Base-by-base conservation (phyloP, 2,888 invertebrate genomes). In the Clepsis dumicolana region DNA sequence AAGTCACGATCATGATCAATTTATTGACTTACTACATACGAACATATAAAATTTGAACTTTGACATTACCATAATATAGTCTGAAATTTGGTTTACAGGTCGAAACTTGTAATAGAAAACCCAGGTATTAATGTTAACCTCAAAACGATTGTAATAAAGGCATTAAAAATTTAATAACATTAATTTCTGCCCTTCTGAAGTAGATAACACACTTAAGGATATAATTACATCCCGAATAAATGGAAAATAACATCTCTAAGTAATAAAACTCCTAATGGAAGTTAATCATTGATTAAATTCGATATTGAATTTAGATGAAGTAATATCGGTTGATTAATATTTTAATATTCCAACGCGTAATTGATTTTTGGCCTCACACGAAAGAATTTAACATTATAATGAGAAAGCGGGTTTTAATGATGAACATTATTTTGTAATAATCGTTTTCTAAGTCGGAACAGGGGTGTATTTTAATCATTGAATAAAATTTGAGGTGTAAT, bases 271-370 rank as follows among this genome's bases (percentile, higher is more conserved):
- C 32, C 4, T 57, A 50, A 56, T 61, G 48, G 35, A 50, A 48
- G 35, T 35, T 27, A 62, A 57, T 50, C 16, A 67, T 63, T 38
- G 27, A 56, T 50, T 54, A 27, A 61, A 54, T 56, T n/a, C 18
- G 35, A 48, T 67, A 56, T 56, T 62, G 56, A 57, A 67, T 67
- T 38, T 62, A 57, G 48, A 67, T 56, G 67, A 63, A 67, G 67
- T 63, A 63, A 62, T 67, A 67, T n/a, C 32, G 25, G 48, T 56
- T 50, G 48, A 68, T 59, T 68, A 52, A 64, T 59, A 68, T 64
- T 64, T 44, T 52, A 63, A 53, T 64, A 68, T 52, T 64, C 56
- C 14, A 25, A 52, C 41, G 41, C 57, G 48, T 59, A 52, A 68
- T 64, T 59, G 18, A 53, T 68, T 63, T 52, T 63, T 44, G 57